A percentile compares a stretch with the other conserved stretches of the same genome.
phyloP scores from a whole-genome alignment of 2,113 vertebrate genomes.

The Chrysochloris asiatica region DNA sequence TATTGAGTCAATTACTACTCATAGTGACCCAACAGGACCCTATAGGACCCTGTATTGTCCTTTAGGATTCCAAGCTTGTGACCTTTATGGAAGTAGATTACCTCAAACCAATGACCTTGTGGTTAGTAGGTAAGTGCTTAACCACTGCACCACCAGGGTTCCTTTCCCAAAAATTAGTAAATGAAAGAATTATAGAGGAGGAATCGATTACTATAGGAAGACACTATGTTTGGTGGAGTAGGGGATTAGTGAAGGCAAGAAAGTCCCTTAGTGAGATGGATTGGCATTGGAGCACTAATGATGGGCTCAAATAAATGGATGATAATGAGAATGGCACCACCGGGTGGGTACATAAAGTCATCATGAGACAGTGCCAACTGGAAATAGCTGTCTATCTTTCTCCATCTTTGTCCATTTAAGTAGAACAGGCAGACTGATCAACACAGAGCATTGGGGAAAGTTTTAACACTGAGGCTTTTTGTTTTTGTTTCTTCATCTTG shows the following conservation, averaged over 20 bases:
- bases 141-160: too few relatives aligned
- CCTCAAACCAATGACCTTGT: too few relatives aligned
- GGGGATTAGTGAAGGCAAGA: not conserved
- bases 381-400: not conserved
- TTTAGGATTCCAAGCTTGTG: too few relatives aligned
- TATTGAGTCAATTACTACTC: not conserved
- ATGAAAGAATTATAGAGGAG: too few relatives aligned
- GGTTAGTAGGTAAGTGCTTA: too few relatives aligned
- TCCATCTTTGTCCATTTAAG: not conserved
- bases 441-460: not conserved
- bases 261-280: not conserved
- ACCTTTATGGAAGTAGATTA: too few relatives aligned
- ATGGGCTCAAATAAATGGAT: not conserved
- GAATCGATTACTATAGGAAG: not conserved
- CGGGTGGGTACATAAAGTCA: not conserved
- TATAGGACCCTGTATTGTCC: too few relatives aligned
- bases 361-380: not conserved
- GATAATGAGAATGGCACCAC: not conserved
- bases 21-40: not conserved
- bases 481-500: not conserved
- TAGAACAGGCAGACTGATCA: not conserved
- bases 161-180: too few relatives aligned
- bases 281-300: not conserved
- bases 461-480: not conserved
- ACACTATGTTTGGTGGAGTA: not conserved